A percentile compares a stretch with the other conserved stretches of the same genome.
These are phyloP conservation scores for Drosophila trapezifrons DNA, from an alignment of 1,140 invertebrate genomes.

Conservation along the genomic window DNA sequence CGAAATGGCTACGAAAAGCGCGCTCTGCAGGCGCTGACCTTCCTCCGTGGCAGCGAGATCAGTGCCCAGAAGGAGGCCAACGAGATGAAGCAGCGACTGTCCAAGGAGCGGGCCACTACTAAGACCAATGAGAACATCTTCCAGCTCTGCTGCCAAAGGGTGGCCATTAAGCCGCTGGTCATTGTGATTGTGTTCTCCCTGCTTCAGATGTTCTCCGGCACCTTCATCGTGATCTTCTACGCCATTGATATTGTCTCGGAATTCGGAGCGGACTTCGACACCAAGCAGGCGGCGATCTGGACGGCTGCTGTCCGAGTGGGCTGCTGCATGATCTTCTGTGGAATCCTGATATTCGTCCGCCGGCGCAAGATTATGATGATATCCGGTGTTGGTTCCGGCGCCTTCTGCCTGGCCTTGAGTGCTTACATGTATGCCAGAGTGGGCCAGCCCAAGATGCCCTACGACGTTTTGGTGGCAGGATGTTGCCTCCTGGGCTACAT, in stretches of 20 bases:
- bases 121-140: constrained; percentile 85
- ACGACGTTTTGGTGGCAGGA: constrained; percentile 85
- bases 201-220: constrained; percentile 89
- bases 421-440: constrained; percentile 85
- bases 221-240: constrained; percentile 90
- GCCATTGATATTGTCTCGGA: constrained; percentile 88
- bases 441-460: constrained; percentile 73
- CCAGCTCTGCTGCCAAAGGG: constrained; percentile 84
- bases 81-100: constrained; percentile 79
- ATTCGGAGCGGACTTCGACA: constrained; percentile 85
- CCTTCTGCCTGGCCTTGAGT: constrained; percentile 86
- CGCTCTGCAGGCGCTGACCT: constrained; percentile 87
- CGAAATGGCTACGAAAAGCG: constrained; percentile 86
- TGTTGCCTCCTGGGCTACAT: constrained; percentile 87
- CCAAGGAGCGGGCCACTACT: constrained; percentile 84
- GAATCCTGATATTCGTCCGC: constrained; percentile 87
- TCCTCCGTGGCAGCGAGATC: constrained; percentile 87
- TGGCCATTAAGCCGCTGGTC: constrained; percentile 88
- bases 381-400: constrained; percentile 87
- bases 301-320: constrained; percentile 87
- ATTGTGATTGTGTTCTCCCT: constrained; percentile 89
- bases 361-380: constrained; percentile 87
- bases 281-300: constrained; percentile 87
- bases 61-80: constrained; percentile 84
- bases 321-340: constrained; percentile 87